Evolutionary conservation across 1,140 invertebrate genomes (phyloP).

Genomic region (Nephotettix cincticeps): DNA sequence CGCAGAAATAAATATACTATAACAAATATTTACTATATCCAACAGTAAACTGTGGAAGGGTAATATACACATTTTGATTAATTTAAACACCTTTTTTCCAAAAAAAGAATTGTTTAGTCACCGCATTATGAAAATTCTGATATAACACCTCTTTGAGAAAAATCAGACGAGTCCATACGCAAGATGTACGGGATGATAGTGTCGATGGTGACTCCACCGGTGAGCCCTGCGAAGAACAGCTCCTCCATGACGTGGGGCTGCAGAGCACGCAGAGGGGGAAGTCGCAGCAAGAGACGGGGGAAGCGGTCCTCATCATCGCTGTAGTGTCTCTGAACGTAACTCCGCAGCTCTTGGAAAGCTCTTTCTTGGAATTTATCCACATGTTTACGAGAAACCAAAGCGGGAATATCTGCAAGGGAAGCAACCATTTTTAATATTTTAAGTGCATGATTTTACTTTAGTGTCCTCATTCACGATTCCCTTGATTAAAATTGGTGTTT

Average conservation of each 20-base stretch:
- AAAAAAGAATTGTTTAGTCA: neutral
- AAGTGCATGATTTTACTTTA: no score
- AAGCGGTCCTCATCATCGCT: slow-evolving; percentile 58
- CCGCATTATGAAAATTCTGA: slow-evolving; percentile 48
- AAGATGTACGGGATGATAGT: slow-evolving; percentile 91
- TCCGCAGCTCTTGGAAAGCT: slow-evolving; percentile 67
- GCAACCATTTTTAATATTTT: no score
- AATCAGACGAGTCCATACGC: slow-evolving; percentile 61
- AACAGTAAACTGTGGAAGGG: no score
- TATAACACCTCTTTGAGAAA: slow-evolving; percentile 42
- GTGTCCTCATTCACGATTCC: no score
- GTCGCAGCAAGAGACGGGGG: slow-evolving; percentile 67
- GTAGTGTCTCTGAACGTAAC: slow-evolving; percentile 54
- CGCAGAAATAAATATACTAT: no score
- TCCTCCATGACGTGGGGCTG: slow-evolving; percentile 83
- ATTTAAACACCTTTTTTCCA: no score
- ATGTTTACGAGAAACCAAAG: slow-evolving; percentile 44
- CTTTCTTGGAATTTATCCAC: slow-evolving; percentile 72
- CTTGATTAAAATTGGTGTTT: no score
- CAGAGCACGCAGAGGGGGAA: slow-evolving; percentile 76
- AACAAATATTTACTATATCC: no score
- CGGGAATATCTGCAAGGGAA: slow-evolving; percentile 51
- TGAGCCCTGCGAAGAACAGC: slow-evolving; percentile 87
- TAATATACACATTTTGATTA: no score
- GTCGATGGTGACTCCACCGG: slow-evolving; percentile 91